Evolutionary conservation across 2,888 invertebrate genomes (phyloP), one percentile per base, ranked within the genome.

Genomic region (Holacanthella duospinosa): DNA sequence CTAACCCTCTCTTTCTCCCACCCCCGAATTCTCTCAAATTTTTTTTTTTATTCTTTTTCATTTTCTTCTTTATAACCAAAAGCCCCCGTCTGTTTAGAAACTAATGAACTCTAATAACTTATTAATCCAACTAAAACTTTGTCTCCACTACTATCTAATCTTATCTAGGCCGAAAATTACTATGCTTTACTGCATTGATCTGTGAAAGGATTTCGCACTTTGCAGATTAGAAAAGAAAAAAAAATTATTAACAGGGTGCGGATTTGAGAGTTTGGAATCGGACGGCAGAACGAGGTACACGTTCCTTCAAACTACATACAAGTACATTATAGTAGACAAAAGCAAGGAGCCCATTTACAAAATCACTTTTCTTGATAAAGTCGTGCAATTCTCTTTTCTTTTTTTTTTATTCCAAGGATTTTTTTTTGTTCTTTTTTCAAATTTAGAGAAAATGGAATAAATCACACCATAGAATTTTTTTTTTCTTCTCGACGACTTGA

Each of bases 351-450:
- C 48, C 48, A 48, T 48, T 48, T 48, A 21, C 19, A 48, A 48
- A 48, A 48, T 48, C 48, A 48, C 48, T 48, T 48, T 48, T 21
- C n/a, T 21, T 48, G 48, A 48, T 48, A 48, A 48, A 48, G 48
- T 48, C 21, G 21, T 21, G 21, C 48, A 48, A 57, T 57, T 62
- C 60, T 55, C 60, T 36, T 16, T 29, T 36, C 55, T 36, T 54
- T 29, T 36, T 57, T 27, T 36, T 55, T 21, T 26, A 12, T 55
- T 43, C 24, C n/a, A 21, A n/a, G n/a, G n/a, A n/a, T n/a, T n/a
- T n/a, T n/a, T n/a, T n/a, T n/a, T n/a, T n/a, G n/a, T n/a, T n/a
- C 25, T 57, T 43, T 66, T 66, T 64, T 62, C 55, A 61, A 61
- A 61, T 62, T 44, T 56, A 28, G 27, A 21, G 58, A 29, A 21